Evolutionary conservation across 2,888 invertebrate species (phyloP).

Genomic region (Spialia ferax): DNA sequence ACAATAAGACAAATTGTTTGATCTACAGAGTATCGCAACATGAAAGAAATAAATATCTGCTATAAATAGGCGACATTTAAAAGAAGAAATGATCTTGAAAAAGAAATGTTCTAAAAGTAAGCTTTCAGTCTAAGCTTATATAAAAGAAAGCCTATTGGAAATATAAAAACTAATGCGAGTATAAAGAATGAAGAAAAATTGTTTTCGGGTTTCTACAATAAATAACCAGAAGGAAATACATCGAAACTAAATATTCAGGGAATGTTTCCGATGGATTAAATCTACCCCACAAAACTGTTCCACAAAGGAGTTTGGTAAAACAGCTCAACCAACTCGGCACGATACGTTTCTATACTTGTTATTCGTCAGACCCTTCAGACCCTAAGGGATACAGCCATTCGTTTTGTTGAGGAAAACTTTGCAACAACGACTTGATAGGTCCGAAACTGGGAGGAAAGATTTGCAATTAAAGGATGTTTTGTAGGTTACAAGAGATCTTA

Average conservation of each 20-base stretch:
- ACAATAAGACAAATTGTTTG: neutral
- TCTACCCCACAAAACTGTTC: constrained; percentile 3
- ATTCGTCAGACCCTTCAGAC: constrained; percentile 6
- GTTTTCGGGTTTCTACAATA: neutral
- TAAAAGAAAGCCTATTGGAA: neutral
- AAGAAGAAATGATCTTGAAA: neutral
- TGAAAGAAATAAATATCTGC: too few species aligned
- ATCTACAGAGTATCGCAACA: neutral
- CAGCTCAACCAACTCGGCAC: constrained; percentile 5
- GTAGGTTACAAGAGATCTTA: neutral
- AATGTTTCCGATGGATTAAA: constrained; percentile 15
- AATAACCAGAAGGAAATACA: neutral
- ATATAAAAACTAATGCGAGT: neutral
- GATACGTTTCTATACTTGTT: constrained; percentile 27
- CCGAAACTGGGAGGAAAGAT: constrained; percentile 3
- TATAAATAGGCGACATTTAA: too few species aligned
- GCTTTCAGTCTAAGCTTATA: neutral
- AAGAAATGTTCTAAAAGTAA: neutral
- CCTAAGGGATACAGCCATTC: neutral
- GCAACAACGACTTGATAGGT: constrained; percentile 10
- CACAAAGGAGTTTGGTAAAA: constrained; percentile 12
- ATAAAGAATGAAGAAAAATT: neutral
- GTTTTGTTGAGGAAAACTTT: constrained; percentile 22
- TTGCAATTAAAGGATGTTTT: neutral
- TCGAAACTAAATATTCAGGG: constrained; percentile 21